These are phyloP conservation scores for Sander lucioperca DNA, from an alignment of 2,113 vertebrate genomes.

Conservation along the genomic window DNA sequence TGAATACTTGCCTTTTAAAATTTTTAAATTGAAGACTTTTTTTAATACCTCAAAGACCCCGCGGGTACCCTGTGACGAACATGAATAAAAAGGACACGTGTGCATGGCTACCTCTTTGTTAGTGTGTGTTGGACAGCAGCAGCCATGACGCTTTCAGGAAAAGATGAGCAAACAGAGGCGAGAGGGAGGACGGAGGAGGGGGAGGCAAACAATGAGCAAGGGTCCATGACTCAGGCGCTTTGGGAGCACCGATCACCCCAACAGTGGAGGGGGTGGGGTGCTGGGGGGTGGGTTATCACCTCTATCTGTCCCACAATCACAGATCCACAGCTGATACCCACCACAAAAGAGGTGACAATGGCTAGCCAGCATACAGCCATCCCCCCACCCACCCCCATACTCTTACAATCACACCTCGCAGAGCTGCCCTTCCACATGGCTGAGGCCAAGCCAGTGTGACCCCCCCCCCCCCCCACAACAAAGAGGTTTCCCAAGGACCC, in stretches of 20 bases:
- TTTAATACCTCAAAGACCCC: too few relatives aligned
- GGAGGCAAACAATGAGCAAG: slow-evolving; percentile 47
- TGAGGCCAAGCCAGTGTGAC: slow-evolving; percentile 54
- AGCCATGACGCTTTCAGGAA: slow-evolving; percentile 22
- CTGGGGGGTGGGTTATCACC: slow-evolving; percentile 40
- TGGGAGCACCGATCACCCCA: slow-evolving; percentile 58
- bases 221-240: slow-evolving; percentile 63
- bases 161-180: slow-evolving; percentile 49
- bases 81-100: too few relatives aligned
- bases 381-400: slow-evolving; percentile 16
- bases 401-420: slow-evolving; percentile 58
- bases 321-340: slow-evolving; percentile 79
- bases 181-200: slow-evolving; percentile 42
- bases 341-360: slow-evolving; percentile 74
- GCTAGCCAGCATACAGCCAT: slow-evolving; percentile 50
- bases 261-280: slow-evolving; percentile 3
- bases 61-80: too few relatives aligned
- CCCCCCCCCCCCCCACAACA: slow-evolving; percentile 37
- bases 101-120: background rate
- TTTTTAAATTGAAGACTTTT: too few relatives aligned
- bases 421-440: slow-evolving; percentile 74
- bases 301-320: slow-evolving; percentile 66
- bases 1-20: too few relatives aligned
- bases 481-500: slow-evolving; percentile 40
- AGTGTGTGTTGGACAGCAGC: slow-evolving; percentile 29